Conservation (phyloP, 2,888 invertebrate genomes). For the Ariolimax columbianus region DNA sequence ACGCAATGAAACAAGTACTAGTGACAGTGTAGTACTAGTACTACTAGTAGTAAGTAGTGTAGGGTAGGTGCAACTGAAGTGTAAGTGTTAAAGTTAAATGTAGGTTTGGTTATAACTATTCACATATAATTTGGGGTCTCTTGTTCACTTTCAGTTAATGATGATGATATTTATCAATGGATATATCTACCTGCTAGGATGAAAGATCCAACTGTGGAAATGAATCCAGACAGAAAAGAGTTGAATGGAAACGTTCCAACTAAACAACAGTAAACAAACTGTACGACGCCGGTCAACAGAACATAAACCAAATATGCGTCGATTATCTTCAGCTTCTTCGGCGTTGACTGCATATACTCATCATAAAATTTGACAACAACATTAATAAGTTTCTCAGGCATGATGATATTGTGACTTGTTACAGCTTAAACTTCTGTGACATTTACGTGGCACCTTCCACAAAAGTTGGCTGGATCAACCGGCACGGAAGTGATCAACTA, state of each 20-base stretch:
- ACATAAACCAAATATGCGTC: slow-evolving; percentile 97
- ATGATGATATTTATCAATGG: too few species aligned
- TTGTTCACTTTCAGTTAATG: too few species aligned
- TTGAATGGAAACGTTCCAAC: slow-evolving; percentile 99
- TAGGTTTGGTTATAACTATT: too few species aligned
- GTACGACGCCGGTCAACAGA: slow-evolving; percentile 92
- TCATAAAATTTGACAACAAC: slow-evolving; percentile 84
- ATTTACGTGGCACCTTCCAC: neutral
- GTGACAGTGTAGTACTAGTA: too few species aligned
- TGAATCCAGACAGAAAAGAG: slow-evolving; percentile 98
- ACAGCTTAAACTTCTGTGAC: neutral
- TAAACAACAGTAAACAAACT: slow-evolving; percentile 96
- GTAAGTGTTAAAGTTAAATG: slow-evolving; percentile 1
- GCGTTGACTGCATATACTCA: slow-evolving; percentile 92
- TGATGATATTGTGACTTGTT: slow-evolving; percentile 53
- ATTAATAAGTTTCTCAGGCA: slow-evolving; percentile 71
- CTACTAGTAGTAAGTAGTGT: too few species aligned
- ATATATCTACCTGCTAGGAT: slow-evolving; percentile 91
- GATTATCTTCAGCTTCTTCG: slow-evolving; percentile 95
- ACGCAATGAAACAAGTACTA: too few species aligned
- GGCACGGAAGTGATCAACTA: slow-evolving; percentile 1
- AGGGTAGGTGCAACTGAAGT: too few species aligned
- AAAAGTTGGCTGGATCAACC: neutral
- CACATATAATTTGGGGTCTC: too few species aligned
- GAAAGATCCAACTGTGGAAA: slow-evolving; percentile 97